phyloP scores from a whole-genome alignment of 64 coral and sea anemone species.

The Exaiptasia diaphana region DNA sequence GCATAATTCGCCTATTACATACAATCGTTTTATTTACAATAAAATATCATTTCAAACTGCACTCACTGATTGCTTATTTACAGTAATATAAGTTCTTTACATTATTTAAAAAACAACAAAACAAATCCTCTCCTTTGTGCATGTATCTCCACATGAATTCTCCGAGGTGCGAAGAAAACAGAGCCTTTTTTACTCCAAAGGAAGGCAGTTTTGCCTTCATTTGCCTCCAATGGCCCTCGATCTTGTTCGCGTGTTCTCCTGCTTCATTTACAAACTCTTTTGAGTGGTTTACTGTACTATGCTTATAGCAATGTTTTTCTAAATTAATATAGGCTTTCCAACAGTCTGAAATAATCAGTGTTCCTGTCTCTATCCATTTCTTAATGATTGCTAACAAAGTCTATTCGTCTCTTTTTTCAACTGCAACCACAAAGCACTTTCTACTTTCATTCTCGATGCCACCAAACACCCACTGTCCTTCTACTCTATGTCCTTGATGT shows the following conservation, averaged over 20 bases:
- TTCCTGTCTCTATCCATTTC: background rate
- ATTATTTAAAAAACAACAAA: background rate
- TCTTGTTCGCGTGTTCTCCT: slow-evolving; percentile 29
- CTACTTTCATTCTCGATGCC: background rate
- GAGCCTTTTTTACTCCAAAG: slow-evolving; percentile 19
- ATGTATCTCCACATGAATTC: slow-evolving; percentile 25
- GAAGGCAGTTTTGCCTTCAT: slow-evolving; percentile 13
- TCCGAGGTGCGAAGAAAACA: slow-evolving; percentile 13
- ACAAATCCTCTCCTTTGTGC: background rate
- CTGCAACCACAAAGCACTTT: slow-evolving; percentile 38
- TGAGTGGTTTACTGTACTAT: background rate
- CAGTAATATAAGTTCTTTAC: slow-evolving; percentile 1
- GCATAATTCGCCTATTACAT: too few relatives aligned
- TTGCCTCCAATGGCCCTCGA: slow-evolving; percentile 44
- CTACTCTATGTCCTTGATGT: background rate
- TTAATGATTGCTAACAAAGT: background rate
- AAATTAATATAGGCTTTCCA: slow-evolving; percentile 12
- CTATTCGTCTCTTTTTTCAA: slow-evolving; percentile 9
- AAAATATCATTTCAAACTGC: too few relatives aligned
- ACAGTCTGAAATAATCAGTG: slow-evolving; percentile 13
- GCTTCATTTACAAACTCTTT: slow-evolving; percentile 37
- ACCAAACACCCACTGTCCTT: slow-evolving; percentile 20
- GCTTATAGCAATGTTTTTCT: background rate
- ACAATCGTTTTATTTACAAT: too few relatives aligned
- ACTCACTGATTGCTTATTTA: background rate